Percentiles rank a stretch among this genome's conserved stretches.
Evolutionary conservation across 1,140 invertebrate genomes (phyloP).

Genomic region (Drosophila varians): DNA sequence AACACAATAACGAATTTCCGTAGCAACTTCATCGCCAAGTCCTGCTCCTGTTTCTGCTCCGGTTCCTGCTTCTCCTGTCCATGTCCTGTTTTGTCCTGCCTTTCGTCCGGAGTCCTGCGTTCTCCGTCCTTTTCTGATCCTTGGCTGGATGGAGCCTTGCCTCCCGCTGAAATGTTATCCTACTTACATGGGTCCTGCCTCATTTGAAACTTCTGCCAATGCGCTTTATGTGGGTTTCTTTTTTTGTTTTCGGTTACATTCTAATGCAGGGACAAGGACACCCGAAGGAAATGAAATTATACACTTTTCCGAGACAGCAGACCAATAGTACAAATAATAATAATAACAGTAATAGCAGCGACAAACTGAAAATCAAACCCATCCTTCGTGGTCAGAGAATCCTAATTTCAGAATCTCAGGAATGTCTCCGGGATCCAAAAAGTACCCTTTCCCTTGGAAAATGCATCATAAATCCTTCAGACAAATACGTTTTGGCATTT

Average conservation of each 20-base stretch:
- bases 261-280: constrained; percentile 27
- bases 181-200: constrained; percentile 67
- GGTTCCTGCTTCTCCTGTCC: not conserved
- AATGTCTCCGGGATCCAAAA: not conserved
- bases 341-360: constrained; percentile 23
- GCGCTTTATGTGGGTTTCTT: constrained; percentile 39
- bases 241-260: constrained; percentile 24
- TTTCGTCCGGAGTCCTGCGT: not conserved
- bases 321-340: constrained; percentile 33
- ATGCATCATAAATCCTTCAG: constrained; percentile 22
- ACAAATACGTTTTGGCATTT: constrained; percentile 63
- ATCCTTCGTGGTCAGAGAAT: not conserved
- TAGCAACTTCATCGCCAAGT: constrained; percentile 75
- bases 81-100: not conserved
- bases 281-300: constrained; percentile 53
- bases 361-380: constrained; percentile 32
- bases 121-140: not conserved
- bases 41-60: constrained; percentile 30
- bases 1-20: constrained; percentile 83
- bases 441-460: not conserved
- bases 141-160: constrained; percentile 10
- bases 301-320: constrained; percentile 32
- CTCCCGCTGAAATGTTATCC: constrained; percentile 69
- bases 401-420: not conserved
- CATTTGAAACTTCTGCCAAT: constrained; percentile 49